Evolutionary conservation across 2,797 vertebrate genomes (phyloP), one percentile per base, ranked within the genome.

Genomic region (Vultur gryphus): DNA sequence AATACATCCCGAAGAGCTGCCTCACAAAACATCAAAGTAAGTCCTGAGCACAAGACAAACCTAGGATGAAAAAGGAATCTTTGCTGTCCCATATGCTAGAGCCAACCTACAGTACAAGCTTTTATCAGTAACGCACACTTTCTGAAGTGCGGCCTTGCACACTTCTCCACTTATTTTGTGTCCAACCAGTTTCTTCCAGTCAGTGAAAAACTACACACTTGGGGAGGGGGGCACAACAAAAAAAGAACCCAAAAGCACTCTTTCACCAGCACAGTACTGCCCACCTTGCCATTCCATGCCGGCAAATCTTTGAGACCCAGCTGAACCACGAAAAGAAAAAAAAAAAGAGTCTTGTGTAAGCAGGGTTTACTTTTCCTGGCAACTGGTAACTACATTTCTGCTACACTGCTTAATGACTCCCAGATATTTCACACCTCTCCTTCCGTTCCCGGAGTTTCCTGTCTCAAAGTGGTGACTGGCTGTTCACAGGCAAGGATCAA

Each of bases 351-450:
- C 61, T 69, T 84, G 69, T 86, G 46, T 75, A 86, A 94, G 62
- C 51, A 66, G 51, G 43, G 44, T 80, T 93, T 87, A 55, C 87
- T 95, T 55, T 85, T 89, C 79, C 89, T 70, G 89, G 89, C 58
- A 80, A 49, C 43, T 54, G 78, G 81, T 91, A 89, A 64, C 91
- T 76, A 44, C 25, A 29, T 35, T 88, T 93, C 61, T 91, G 64
- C 52, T 73, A 16, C 16, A 0, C 29, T 51, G 31, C 69, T 61
- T 95, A 93, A 94, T 88, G 92, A 93, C 59, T 94, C 90, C 90
- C 93, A 91, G 94, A 84, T 67, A 84, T 86, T 97, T 96, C 95
- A 95, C 93, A 96, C 95, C 85, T 95, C 89, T 92, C 81, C 66
- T 89, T 89, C 84, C 33, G 24, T 78, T 84, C 69, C 58, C 21